phyloP scores from a whole-genome alignment of 2,113 vertebrate genomes.

The Odontesthes bonariensis region DNA sequence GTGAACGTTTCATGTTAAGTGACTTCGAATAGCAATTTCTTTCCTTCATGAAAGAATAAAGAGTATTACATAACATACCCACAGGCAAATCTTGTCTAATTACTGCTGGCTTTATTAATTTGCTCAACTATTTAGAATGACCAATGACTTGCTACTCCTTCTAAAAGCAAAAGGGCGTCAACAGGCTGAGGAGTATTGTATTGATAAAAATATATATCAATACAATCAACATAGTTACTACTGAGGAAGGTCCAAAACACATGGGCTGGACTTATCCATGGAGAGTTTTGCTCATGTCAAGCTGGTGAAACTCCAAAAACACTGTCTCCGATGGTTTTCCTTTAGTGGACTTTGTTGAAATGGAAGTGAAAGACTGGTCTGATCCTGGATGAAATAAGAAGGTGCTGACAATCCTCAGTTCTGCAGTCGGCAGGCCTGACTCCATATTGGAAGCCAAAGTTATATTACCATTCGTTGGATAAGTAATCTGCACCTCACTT shows the following conservation, averaged over 20 bases:
- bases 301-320: slow-evolving; percentile 27
- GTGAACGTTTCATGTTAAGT: too few species aligned
- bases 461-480: neutral
- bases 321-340: neutral
- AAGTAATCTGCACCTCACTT: neutral
- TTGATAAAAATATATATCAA: slow-evolving; percentile 35
- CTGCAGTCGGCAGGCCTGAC: slow-evolving; percentile 1
- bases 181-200: too few species aligned
- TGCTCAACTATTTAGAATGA: too few species aligned
- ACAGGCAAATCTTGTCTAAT: too few species aligned
- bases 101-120: too few species aligned
- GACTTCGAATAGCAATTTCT: too few species aligned
- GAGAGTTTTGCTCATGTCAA: slow-evolving; percentile 43
- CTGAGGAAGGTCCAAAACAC: slow-evolving; percentile 33
- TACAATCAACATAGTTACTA: slow-evolving; percentile 31
- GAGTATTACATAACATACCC: too few species aligned
- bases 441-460: slow-evolving; percentile 8
- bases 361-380: slow-evolving; percentile 34
- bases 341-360: slow-evolving; percentile 4
- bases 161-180: too few species aligned
- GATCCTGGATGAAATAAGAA: slow-evolving; percentile 33
- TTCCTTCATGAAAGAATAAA: too few species aligned
- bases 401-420: neutral
- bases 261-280: slow-evolving; percentile 17
- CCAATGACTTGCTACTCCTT: too few species aligned